Percentiles rank a stretch among this genome's conserved stretches.
These are phyloP conservation scores for Lynx canadensis DNA, from an alignment of 2,113 vertebrate species.

Conservation along the genomic window DNA sequence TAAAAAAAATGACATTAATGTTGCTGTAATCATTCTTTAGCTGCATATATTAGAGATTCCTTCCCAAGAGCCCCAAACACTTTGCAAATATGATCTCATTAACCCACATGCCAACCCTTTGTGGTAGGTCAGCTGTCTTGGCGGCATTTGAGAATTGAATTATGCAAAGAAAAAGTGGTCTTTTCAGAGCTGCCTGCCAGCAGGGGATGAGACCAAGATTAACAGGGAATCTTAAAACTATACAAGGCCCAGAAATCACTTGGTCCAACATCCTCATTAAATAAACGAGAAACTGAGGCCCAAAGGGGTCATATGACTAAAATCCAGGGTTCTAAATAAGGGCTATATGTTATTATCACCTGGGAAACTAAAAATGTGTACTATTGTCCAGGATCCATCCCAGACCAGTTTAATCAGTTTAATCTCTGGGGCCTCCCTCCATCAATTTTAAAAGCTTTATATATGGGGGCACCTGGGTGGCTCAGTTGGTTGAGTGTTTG, in stretches of 20 bases:
- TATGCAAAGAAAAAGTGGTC: slow-evolving; percentile 69
- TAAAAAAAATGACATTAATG: slow-evolving; percentile 63
- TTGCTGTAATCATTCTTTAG: slow-evolving; percentile 73
- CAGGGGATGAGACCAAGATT: slow-evolving; percentile 31
- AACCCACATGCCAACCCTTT: slow-evolving; percentile 63
- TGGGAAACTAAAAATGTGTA: not conserved
- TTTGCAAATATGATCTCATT: slow-evolving; percentile 80
- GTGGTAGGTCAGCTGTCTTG: slow-evolving; percentile 62
- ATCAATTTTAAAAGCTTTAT: not conserved
- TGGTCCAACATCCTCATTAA: slow-evolving; percentile 30
- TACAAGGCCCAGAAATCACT: not conserved
- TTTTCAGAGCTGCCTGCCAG: slow-evolving; percentile 33
- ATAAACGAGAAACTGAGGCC: slow-evolving; percentile 36
- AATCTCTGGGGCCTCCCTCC: not conserved
- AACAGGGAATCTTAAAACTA: not conserved
- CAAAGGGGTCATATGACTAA: not conserved
- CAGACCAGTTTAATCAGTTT: not conserved
- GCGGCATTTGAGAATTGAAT: slow-evolving; percentile 58
- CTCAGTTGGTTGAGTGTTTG: too few relatives aligned
- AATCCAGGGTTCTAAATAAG: not conserved
- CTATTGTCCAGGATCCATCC: not conserved
- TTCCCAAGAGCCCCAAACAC: slow-evolving; percentile 72
- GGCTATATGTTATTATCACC: not conserved
- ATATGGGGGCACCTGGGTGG: too few relatives aligned
- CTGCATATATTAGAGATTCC: slow-evolving; percentile 68